Percentiles rank a stretch among this genome's conserved stretches.
Evolutionary conservation across 2,113 vertebrate genomes (phyloP).

Genomic region (Charina bottae): DNA sequence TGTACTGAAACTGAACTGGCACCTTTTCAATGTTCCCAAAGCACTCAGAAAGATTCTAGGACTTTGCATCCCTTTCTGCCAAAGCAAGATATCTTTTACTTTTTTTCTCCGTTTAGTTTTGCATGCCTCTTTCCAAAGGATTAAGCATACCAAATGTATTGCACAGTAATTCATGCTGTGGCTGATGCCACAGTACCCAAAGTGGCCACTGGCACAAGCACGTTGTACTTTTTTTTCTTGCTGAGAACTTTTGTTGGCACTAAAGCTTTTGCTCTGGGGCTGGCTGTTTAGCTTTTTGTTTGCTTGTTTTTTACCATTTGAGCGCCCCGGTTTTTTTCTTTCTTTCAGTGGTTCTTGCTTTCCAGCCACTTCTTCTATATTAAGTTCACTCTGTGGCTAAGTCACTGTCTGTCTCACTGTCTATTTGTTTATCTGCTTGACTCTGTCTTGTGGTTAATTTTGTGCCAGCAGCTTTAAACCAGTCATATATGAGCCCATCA

Average conservation of each 20-base stretch:
- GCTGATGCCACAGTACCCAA: background rate
- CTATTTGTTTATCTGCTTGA: background rate
- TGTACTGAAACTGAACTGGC: background rate
- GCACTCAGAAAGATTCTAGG: background rate
- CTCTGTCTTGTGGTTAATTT: background rate
- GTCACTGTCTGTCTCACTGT: background rate
- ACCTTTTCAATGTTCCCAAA: background rate
- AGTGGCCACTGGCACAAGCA: background rate
- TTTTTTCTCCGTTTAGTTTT: background rate
- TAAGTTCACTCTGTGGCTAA: background rate
- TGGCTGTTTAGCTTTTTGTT: background rate
- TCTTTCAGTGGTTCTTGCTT: background rate
- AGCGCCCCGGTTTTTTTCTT: background rate
- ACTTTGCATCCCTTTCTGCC: background rate
- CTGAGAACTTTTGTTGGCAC: background rate
- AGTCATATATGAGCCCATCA: background rate
- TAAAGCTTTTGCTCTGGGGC: background rate
- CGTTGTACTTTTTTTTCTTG: background rate
- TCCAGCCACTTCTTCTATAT: background rate
- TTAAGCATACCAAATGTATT: background rate
- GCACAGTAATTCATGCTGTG: background rate
- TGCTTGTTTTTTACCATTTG: background rate
- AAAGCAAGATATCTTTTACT: background rate
- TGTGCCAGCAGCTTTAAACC: conserved; percentile 5
- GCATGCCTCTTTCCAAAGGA: background rate